phyloP scores from a whole-genome alignment of 2,888 invertebrate species.

The Campoplex nolae region DNA sequence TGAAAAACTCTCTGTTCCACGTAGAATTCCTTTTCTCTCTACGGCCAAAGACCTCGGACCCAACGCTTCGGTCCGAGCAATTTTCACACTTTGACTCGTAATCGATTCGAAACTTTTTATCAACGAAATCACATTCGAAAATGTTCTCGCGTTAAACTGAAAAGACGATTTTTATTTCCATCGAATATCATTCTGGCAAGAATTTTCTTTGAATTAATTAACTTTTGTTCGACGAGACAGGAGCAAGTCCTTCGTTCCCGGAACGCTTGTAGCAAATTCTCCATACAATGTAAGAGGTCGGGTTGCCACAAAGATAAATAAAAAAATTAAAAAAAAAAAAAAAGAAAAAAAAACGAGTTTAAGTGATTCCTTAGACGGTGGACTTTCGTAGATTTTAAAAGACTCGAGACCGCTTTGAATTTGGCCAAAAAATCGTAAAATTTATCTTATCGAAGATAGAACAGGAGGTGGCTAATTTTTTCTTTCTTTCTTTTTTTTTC shows the following conservation, averaged over 20 bases:
- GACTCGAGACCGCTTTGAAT: slow-evolving; percentile 4
- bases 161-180: too few relatives aligned
- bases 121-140: too few relatives aligned
- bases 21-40: background rate
- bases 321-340: too few relatives aligned
- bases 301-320: background rate
- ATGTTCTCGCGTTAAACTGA: too few relatives aligned
- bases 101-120: too few relatives aligned
- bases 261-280: background rate
- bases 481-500: background rate
- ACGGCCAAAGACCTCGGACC: background rate
- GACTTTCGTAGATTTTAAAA: slow-evolving; percentile 1
- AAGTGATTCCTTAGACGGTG: background rate
- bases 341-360: background rate
- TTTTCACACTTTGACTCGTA: too few relatives aligned
- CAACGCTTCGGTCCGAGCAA: too few relatives aligned
- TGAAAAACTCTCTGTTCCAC: background rate
- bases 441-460: slow-evolving; percentile 33
- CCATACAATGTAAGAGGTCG: slow-evolving; percentile 21
- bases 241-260: slow-evolving; percentile 32
- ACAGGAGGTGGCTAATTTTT: slow-evolving; percentile 15
- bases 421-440: slow-evolving; percentile 14
- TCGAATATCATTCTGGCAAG: too few relatives aligned
- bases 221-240: slow-evolving; percentile 18
- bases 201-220: background rate